Evolutionary conservation across 2,113 vertebrate genomes (phyloP).

Genomic region (Otolemur garnettii): DNA sequence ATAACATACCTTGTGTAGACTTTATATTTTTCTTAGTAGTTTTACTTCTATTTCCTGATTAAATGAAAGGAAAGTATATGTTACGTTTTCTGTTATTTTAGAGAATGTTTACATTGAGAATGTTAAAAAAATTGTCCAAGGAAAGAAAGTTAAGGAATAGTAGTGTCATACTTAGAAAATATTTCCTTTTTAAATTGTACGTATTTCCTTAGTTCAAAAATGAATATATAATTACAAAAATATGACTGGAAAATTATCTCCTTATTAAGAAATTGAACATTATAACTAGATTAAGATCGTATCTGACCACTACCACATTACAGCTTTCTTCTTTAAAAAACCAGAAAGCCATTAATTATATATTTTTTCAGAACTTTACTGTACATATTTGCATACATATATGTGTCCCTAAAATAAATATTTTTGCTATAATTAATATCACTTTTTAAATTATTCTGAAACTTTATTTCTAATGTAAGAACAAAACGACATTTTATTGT

Average conservation of each 20-base stretch:
- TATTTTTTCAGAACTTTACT: not conserved
- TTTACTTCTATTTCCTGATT: not conserved
- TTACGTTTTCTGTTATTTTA: not conserved
- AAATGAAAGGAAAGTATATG: not conserved
- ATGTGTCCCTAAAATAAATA: not conserved
- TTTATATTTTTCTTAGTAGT: not conserved
- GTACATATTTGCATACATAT: not conserved
- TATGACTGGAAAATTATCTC: not conserved
- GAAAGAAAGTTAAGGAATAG: not conserved
- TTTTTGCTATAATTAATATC: not conserved
- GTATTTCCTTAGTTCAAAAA: not conserved
- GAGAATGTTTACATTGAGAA: not conserved
- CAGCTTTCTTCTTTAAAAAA: not conserved
- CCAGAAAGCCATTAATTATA: too few species aligned
- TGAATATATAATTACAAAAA: not conserved
- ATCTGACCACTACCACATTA: not conserved
- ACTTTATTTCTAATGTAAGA: not conserved
- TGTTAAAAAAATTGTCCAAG: not conserved
- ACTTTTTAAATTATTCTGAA: not conserved
- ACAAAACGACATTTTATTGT: not conserved
- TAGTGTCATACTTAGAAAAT: not conserved
- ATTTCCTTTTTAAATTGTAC: not conserved
- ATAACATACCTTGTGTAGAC: not conserved
- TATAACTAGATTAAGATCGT: not conserved
- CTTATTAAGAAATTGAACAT: not conserved